Conservation (phyloP, 1,140 invertebrate species). For the Caenorhabditis latens region DNA sequence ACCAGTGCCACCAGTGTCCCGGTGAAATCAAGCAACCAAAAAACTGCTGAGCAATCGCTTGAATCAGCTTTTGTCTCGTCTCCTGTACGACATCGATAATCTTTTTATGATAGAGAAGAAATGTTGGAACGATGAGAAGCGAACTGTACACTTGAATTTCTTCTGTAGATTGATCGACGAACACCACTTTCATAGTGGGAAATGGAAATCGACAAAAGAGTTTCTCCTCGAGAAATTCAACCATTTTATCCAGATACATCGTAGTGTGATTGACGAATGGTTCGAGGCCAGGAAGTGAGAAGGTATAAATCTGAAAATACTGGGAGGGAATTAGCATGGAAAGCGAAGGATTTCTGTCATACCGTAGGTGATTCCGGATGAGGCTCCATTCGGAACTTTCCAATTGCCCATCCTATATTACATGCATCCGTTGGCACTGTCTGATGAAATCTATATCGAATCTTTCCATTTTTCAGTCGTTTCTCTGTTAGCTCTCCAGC, state of each 20-base stretch:
- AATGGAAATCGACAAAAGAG: conserved; percentile 93
- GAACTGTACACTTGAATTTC: conserved; percentile 70
- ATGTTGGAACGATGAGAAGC: conserved; percentile 71
- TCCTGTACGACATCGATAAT: conserved; percentile 83
- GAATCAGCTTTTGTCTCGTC: conserved; percentile 42
- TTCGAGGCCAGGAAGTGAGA: conserved; percentile 69
- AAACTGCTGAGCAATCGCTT: conserved; percentile 90
- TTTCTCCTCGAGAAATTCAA: conserved; percentile 98
- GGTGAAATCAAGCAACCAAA: conserved; percentile 98
- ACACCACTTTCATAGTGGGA: conserved; percentile 96
- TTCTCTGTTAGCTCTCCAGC: conserved; percentile 61
- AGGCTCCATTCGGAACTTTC: conserved; percentile 69
- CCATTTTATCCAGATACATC: conserved; percentile 78
- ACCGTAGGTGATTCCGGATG: conserved; percentile 69
- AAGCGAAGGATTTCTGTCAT: background rate
- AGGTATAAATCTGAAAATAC: conserved; percentile 67
- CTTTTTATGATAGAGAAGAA: conserved; percentile 76
- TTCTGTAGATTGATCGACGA: conserved; percentile 85
- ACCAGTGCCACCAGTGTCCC: conserved; percentile 81
- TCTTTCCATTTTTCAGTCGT: conserved; percentile 61
- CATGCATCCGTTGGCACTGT: conserved; percentile 70
- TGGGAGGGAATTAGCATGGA: background rate
- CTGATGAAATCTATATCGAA: conserved; percentile 71
- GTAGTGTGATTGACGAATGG: conserved; percentile 76
- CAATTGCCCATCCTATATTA: conserved; percentile 77